A percentile compares a stretch with the other conserved stretches of the same genome.
These are phyloP conservation scores for Corythornis leucogaster DNA, from an alignment of 2,797 vertebrate genomes.

Conservation along the genomic window DNA sequence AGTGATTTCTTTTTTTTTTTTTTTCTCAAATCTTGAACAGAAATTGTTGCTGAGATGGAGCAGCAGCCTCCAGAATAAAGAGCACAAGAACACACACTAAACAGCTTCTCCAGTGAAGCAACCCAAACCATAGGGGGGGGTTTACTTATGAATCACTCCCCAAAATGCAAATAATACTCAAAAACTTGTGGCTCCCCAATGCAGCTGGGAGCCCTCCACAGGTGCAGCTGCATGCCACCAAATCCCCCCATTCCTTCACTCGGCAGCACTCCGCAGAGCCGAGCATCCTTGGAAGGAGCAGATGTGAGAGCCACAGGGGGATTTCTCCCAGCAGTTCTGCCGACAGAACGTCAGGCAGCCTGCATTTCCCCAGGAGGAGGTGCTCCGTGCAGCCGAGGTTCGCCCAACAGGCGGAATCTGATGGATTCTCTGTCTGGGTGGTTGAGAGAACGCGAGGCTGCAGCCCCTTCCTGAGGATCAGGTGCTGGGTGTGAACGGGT, in stretches of 20 bases:
- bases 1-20: not conserved
- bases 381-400: conserved; percentile 7
- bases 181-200: conserved; percentile 31
- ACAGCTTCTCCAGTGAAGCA: not conserved
- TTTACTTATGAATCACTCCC: not conserved
- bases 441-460: not conserved
- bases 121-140: not conserved
- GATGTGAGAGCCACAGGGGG: not conserved
- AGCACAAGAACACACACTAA: not conserved
- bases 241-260: conserved; percentile 15
- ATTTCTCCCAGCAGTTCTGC: not conserved
- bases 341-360: not conserved
- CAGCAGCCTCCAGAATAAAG: not conserved
- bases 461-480: not conserved
- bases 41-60: not conserved
- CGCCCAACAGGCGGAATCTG: not conserved
- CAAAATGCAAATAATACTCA: not conserved
- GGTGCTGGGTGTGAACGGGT: not conserved
- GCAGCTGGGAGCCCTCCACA: conserved; percentile 45
- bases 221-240: not conserved
- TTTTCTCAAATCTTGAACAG: not conserved
- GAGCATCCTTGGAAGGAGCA: not conserved
- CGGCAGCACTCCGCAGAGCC: conserved; percentile 1
- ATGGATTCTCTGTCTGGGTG: not conserved
- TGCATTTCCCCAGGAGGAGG: conserved; percentile 39